A percentile compares a stretch with the other conserved stretches of the same genome.
These are phyloP conservation scores for Onychorhynchus coronatus DNA, from an alignment of 2,113 vertebrate species.

Conservation along the genomic window DNA sequence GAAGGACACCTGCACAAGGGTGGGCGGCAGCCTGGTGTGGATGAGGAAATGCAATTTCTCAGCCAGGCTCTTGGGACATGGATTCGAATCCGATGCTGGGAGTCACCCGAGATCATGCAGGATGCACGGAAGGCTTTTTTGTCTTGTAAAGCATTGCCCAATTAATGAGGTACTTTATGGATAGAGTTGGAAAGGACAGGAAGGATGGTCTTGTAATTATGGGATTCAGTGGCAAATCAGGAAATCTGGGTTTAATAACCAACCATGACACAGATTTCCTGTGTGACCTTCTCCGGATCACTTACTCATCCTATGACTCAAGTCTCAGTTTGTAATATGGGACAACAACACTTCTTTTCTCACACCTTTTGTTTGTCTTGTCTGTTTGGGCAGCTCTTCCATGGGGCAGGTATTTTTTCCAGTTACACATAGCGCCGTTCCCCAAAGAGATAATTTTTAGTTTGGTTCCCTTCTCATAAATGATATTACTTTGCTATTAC, in stretches of 20 bases:
- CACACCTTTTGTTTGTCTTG: not conserved
- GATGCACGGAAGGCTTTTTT: not conserved
- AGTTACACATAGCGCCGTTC: not conserved
- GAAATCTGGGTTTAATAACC: slow-evolving; percentile 64
- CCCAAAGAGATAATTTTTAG: not conserved
- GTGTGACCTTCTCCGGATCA: slow-evolving; percentile 22
- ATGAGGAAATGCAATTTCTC: not conserved
- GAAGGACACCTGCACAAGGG: not conserved
- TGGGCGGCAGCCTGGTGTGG: not conserved
- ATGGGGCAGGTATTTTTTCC: not conserved
- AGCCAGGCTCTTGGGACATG: not conserved
- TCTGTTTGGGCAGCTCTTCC: not conserved
- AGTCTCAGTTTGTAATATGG: not conserved
- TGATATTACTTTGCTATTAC: not conserved
- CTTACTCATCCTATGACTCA: slow-evolving; percentile 56
- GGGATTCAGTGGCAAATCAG: slow-evolving; percentile 53
- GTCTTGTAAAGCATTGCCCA: not conserved
- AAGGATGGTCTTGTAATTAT: slow-evolving; percentile 47
- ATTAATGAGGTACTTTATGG: not conserved
- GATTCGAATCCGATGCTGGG: not conserved
- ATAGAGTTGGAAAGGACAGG: not conserved
- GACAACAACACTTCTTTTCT: not conserved
- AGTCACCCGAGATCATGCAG: not conserved
- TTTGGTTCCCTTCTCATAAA: not conserved
- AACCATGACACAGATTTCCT: slow-evolving; percentile 52